These are phyloP conservation scores for Cathartes aura DNA, from an alignment of 2,113 vertebrate species.

Conservation along the genomic window DNA sequence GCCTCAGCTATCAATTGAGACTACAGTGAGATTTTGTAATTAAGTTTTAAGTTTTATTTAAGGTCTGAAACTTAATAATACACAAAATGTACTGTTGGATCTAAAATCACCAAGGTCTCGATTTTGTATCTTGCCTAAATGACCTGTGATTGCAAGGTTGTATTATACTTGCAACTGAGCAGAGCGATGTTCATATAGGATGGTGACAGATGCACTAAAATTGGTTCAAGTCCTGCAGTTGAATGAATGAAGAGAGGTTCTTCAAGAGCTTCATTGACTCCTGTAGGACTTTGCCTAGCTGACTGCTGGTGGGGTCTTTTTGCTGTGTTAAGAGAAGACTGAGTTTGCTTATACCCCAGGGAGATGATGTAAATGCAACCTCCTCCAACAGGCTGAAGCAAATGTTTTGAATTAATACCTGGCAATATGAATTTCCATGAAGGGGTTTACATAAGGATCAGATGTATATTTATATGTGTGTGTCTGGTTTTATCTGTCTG, in stretches of 20 bases:
- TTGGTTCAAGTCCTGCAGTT: conserved; percentile 23
- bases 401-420: neutral
- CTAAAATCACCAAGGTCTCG: conserved; percentile 56
- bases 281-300: neutral
- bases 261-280: conserved; percentile 34
- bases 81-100: conserved; percentile 48
- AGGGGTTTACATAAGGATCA: neutral
- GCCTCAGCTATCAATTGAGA: neutral
- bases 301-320: neutral
- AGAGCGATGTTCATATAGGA: conserved; percentile 16
- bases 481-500: neutral
- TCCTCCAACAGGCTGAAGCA: neutral
- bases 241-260: conserved; percentile 62
- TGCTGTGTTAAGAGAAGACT: neutral
- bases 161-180: conserved; percentile 45
- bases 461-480: neutral
- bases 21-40: conserved; percentile 2
- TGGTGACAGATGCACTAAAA: conserved; percentile 63
- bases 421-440: neutral
- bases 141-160: conserved; percentile 66
- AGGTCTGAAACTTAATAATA: conserved; percentile 59
- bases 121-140: conserved; percentile 29
- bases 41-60: neutral
- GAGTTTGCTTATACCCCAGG: neutral
- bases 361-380: neutral